phyloP scores from a whole-genome alignment of 2,888 invertebrate species.

The Arge pagana region DNA sequence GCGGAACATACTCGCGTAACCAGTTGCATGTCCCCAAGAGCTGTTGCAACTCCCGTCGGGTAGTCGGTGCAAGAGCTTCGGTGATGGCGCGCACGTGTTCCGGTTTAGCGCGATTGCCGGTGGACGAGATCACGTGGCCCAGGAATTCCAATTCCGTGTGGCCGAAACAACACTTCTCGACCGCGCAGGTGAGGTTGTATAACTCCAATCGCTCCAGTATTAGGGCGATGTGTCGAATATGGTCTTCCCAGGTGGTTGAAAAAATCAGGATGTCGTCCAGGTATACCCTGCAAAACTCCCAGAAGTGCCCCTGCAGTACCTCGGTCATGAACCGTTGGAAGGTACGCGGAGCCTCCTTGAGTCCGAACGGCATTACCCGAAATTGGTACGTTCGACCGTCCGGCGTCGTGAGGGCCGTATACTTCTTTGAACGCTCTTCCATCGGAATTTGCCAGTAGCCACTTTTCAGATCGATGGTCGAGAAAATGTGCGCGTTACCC shows the following conservation, averaged over 20 bases:
- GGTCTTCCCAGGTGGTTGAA: slow-evolving; percentile 14
- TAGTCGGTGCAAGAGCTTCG: neutral
- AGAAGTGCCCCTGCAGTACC: slow-evolving; percentile 35
- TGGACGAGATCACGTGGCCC: neutral
- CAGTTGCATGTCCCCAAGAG: slow-evolving; percentile 28
- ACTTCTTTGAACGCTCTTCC: slow-evolving; percentile 20
- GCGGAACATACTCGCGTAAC: slow-evolving; percentile 21
- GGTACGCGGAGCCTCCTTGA: slow-evolving; percentile 39
- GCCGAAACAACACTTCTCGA: slow-evolving; percentile 7
- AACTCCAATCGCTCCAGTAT: slow-evolving; percentile 23
- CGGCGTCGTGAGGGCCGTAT: slow-evolving; percentile 31
- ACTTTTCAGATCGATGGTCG: slow-evolving; percentile 34
- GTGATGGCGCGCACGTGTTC: neutral
- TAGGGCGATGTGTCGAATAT: slow-evolving; percentile 22
- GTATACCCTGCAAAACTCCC: slow-evolving; percentile 34
- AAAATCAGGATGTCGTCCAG: slow-evolving; percentile 36
- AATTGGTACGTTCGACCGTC: slow-evolving; percentile 30
- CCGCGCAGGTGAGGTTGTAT: slow-evolving; percentile 13
- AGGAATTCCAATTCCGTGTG: neutral
- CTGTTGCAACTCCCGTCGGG: neutral
- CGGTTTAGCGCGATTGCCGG: neutral
- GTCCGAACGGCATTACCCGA: slow-evolving; percentile 42
- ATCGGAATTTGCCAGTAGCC: slow-evolving; percentile 43
- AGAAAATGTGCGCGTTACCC: slow-evolving; percentile 26
- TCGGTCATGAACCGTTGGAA: slow-evolving; percentile 40